Base-by-base conservation (phyloP, 2,113 vertebrate genomes). In the Oxyruncus cristatus region DNA sequence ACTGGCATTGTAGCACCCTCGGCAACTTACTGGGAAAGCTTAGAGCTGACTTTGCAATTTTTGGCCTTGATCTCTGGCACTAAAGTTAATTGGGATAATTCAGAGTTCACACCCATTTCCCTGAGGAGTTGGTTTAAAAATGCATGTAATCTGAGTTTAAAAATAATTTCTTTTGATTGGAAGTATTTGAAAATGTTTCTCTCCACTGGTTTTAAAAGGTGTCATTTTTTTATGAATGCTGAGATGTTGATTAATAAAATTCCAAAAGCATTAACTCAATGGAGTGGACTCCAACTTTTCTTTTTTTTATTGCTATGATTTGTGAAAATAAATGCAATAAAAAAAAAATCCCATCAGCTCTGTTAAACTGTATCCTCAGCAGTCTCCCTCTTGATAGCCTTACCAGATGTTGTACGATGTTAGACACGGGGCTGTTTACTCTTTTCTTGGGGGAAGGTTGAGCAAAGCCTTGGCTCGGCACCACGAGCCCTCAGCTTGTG, bases 171-270 rank as follows among this genome's bases (percentile, higher is more conserved):
- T 98, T 97, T 96, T 97, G 97, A 98, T 95, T 98, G 81, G 89
- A 97, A 97, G 91, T 97, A 97, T 97, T 98, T 98, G 97, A 97
- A 98, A 97, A 93, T 61, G 92, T 97, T 98, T 95, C 93, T 97
- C 97, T 93, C 94, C 89, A 75, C 94, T 89, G 73, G 74, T 98
- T 98, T 98, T 98, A 98, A 98, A 97, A 98, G 96, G 97, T 97
- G 97, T 96, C 92, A 97, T 97, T 98, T 96, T 97, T 98, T 98
- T 96, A 97, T 95, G 95, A 97, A 98, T 93, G 94, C 93, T 97
- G 97, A 98, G 97, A 97, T 18, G 12, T 94, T 98, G 97, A 98
- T 98, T 98, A 98, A 98, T 98, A 98, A 98, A 98, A 98, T 98
- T 98, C 97, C 75, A 10, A 98, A 97, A 91, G 88, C 96, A 98